These are phyloP conservation scores for Monodelphis domestica DNA, from an alignment of 2,797 vertebrate species.

Conservation along the genomic window DNA sequence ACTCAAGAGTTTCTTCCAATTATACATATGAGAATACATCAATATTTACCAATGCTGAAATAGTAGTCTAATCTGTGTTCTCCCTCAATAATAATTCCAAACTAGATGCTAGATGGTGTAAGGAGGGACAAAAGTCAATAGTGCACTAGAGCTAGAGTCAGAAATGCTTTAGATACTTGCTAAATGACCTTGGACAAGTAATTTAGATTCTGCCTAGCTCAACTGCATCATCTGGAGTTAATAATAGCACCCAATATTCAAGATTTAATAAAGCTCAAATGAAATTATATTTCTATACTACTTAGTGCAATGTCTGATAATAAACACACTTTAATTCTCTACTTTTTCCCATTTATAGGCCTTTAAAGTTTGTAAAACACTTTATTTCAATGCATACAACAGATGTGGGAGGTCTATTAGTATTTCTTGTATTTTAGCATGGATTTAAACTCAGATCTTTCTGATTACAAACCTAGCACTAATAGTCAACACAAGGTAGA, in stretches of 20 bases:
- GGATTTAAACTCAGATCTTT: background rate
- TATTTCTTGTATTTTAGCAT: background rate
- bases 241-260: background rate
- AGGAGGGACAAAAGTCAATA: background rate
- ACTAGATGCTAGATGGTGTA: background rate
- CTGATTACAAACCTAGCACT: background rate
- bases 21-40: background rate
- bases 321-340: background rate
- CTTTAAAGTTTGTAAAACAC: background rate
- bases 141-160: background rate
- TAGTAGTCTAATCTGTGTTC: background rate
- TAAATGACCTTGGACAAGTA: background rate
- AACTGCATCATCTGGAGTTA: background rate
- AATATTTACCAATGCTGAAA: fast-evolving
- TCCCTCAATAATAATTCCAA: background rate
- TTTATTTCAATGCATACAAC: background rate
- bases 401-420: background rate
- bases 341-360: background rate
- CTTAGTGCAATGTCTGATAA: background rate
- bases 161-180: background rate
- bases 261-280: background rate
- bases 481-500: background rate
- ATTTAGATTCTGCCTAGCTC: background rate
- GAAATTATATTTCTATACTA: background rate
- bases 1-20: background rate